Conservation (phyloP, 2,888 invertebrate species). For the Buathra laborator region DNA sequence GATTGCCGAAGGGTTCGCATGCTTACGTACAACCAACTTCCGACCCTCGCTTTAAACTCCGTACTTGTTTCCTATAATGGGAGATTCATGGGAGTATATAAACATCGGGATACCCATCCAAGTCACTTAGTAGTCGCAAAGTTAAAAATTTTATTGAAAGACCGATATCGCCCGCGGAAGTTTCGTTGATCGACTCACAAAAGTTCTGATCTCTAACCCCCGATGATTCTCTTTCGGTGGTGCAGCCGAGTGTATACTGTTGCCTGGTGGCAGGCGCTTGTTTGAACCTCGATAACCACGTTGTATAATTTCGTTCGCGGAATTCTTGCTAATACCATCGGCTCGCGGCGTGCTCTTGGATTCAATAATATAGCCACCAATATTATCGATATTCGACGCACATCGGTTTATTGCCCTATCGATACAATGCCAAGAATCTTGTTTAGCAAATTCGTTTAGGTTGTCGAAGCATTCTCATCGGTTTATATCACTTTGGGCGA, state of each 20-base stretch:
- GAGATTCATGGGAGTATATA: constrained; percentile 41
- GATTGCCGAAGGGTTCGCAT: constrained; percentile 58
- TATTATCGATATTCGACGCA: constrained; percentile 37
- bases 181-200: not conserved
- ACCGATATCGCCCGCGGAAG: not conserved
- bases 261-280: constrained; percentile 47
- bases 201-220: constrained; percentile 5
- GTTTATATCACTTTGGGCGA: too few relatives aligned
- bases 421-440: constrained; percentile 36
- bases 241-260: constrained; percentile 40
- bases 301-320: constrained; percentile 21
- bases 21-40: constrained; percentile 57
- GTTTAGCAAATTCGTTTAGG: constrained; percentile 19
- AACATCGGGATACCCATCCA: constrained; percentile 32
- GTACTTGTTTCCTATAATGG: constrained; percentile 56
- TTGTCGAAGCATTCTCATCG: too few relatives aligned
- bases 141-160: constrained; percentile 12
- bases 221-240: constrained; percentile 2
- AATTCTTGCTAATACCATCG: constrained; percentile 43
- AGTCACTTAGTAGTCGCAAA: constrained; percentile 21
- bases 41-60: constrained; percentile 30
- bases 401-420: constrained; percentile 22
- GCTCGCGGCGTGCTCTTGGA: not conserved
- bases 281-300: constrained; percentile 4
- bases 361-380: constrained; percentile 31